Evolutionary conservation across 2,113 vertebrate genomes (phyloP).

Genomic region (Cepphus grylle): DNA sequence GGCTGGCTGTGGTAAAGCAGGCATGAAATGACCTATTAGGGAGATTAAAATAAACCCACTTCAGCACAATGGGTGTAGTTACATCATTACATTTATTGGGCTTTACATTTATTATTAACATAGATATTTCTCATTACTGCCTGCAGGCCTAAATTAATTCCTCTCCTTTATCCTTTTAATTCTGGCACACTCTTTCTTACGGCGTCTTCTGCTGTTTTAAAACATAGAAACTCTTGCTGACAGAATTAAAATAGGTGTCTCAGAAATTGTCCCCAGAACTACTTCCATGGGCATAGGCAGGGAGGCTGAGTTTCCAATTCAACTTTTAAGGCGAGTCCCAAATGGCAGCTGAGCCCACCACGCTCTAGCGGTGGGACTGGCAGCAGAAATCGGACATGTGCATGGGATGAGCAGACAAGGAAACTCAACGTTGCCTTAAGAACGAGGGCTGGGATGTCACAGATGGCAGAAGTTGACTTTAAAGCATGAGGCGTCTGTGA

Average conservation of each 20-base stretch:
- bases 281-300: rapidly evolving
- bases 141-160: not conserved
- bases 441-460: rapidly evolving
- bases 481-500: not conserved
- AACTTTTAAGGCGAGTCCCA: rapidly evolving
- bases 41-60: not conserved
- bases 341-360: rapidly evolving
- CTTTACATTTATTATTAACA: not conserved
- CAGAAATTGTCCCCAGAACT: not conserved
- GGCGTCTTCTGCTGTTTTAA: rapidly evolving
- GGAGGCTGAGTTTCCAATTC: rapidly evolving
- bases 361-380: not conserved
- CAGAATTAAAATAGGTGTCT: no score
- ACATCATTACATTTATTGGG: not conserved
- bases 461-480: not conserved
- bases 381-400: rapidly evolving
- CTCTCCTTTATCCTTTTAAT: not conserved
- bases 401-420: rapidly evolving
- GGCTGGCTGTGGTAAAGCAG: not conserved
- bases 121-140: not conserved
- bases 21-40: not conserved
- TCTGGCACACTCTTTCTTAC: not conserved
- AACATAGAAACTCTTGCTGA: not conserved
- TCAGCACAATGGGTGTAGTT: not conserved
- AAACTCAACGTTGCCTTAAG: rapidly evolving